Conservation (phyloP, 2,888 invertebrate species). For the Amiota minor region DNA sequence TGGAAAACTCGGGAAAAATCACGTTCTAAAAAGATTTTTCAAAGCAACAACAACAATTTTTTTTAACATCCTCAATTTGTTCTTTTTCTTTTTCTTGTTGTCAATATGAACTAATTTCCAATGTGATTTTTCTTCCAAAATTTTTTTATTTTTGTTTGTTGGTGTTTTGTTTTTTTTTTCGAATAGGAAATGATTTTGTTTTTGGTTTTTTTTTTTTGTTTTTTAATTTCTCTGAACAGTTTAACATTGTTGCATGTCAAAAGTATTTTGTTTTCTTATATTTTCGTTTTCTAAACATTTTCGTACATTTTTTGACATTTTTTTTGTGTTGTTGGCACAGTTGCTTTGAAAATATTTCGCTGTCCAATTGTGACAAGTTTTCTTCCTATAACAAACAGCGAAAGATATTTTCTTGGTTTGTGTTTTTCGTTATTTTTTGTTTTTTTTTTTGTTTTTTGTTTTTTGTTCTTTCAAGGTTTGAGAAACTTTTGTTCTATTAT, state of each 20-base stretch:
- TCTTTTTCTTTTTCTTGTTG: conserved; percentile 22
- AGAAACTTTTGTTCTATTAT: background rate
- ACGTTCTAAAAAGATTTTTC: conserved; percentile 63
- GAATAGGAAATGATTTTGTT: conserved; percentile 19
- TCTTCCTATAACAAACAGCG: background rate
- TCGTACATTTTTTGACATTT: conserved; percentile 50
- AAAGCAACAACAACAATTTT: conserved; percentile 52
- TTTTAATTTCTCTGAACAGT: conserved; percentile 8
- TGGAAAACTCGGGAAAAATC: conserved; percentile 62
- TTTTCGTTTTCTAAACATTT: background rate
- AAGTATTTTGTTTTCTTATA: conserved; percentile 11
- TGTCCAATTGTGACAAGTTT: conserved; percentile 29
- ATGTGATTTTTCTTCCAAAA: background rate
- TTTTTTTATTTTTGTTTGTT: conserved; percentile 14
- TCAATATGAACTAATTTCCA: conserved; percentile 31
- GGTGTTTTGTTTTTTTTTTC: background rate
- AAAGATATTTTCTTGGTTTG: background rate
- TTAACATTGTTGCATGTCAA: conserved; percentile 25
- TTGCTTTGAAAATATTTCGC: conserved; percentile 15
- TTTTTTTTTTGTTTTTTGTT: too few species aligned
- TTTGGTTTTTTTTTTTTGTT: background rate
- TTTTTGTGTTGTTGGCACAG: conserved; percentile 41
- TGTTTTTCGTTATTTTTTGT: too few species aligned
- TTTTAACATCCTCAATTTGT: conserved; percentile 17
- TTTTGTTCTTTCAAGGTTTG: conserved; percentile 58